Base-by-base conservation (phyloP, 2,113 vertebrate species). In the Silurus meridionalis region DNA sequence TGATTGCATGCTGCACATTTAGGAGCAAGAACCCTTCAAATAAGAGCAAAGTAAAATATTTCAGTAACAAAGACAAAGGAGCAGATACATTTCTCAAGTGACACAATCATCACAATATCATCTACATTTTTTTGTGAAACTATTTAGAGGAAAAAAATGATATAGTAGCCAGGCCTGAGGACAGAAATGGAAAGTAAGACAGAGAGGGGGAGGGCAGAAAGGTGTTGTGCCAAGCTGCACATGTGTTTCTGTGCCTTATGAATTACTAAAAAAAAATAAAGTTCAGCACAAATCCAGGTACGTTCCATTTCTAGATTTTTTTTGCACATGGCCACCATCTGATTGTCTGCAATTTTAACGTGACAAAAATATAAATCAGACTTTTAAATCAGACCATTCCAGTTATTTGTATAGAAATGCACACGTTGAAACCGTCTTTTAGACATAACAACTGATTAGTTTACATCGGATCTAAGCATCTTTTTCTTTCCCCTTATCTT, bases 1-100 rank as follows among this genome's bases (percentile, higher is more conserved):
- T 97, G 97, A 64, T 95, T 95, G 88, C 98, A 99, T 0, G 97
- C 96, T 19, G 97, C 96, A 94, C 98, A 99, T 92, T 99, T 99
- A 3, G 98, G 97, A 46, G 98, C 98, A 91, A 99, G 89, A 83
- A 99, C 97, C 92, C 98, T 99, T 87, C 0, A 91, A n/a, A 85
- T 10, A 8, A 74, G 0, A 15, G 84, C 14, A 86, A 11, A 78
- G 60, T 15, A 19, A 77, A 52, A n/a, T 21, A 60, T 55, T 78
- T 78, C n/a, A 81, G 57, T 1, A 84, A 25, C 57, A 67, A 23
- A n/a, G 14, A 48, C 25, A 55, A 8, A 61, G 21, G 10, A 46
- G 25, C 6, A 28, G 72, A 61, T 4, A 23, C 37, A 6, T 48
- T 71, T 23, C 60, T n/a, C 10, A 80, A 21, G 6, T 25, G n/a